These are phyloP conservation scores for Clytia hemisphaerica DNA, from an alignment of 30 jellyfish, hydroid and myxozoan genomes.

Conservation along the genomic window DNA sequence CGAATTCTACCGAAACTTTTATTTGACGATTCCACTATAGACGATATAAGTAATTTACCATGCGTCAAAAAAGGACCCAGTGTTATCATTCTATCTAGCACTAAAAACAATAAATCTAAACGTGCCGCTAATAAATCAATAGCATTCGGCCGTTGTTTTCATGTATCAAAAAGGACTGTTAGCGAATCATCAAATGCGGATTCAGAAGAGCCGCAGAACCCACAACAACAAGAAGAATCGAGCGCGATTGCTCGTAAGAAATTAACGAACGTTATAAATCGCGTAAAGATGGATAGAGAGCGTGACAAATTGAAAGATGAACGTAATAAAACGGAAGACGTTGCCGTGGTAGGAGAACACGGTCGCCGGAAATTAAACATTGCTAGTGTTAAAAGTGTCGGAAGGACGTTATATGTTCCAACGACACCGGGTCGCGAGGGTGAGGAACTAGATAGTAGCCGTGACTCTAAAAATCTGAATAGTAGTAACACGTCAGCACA, in stretches of 20 bases:
- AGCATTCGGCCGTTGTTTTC: slow-evolving; percentile 5
- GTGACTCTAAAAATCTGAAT: no score
- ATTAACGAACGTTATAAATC: not conserved
- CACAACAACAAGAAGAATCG: no score
- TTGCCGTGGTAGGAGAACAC: not conserved
- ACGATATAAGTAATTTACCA: slow-evolving; percentile 11
- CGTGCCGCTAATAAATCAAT: not conserved
- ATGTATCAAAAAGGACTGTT: no score
- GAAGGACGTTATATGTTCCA: slow-evolving; percentile 3
- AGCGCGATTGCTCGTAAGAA: slow-evolving; percentile 3
- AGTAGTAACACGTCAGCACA: no score
- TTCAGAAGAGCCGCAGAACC: not conserved
- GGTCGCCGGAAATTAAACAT: not conserved
- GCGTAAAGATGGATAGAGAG: slow-evolving; percentile 1
- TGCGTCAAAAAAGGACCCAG: slow-evolving; percentile 24
- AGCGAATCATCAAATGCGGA: no score
- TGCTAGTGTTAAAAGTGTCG: slow-evolving; percentile 11
- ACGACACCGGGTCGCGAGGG: no score
- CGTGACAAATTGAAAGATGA: not conserved
- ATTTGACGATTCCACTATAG: slow-evolving; percentile 52
- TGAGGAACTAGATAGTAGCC: no score
- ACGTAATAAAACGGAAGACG: not conserved
- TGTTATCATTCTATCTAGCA: not conserved
- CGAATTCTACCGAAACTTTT: slow-evolving; percentile 60
- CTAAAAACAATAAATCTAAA: not conserved